A percentile compares a stretch with the other conserved stretches of the same genome.
Conservation (phyloP, 1,140 invertebrate genomes). For the Oppia nitens region DNA sequence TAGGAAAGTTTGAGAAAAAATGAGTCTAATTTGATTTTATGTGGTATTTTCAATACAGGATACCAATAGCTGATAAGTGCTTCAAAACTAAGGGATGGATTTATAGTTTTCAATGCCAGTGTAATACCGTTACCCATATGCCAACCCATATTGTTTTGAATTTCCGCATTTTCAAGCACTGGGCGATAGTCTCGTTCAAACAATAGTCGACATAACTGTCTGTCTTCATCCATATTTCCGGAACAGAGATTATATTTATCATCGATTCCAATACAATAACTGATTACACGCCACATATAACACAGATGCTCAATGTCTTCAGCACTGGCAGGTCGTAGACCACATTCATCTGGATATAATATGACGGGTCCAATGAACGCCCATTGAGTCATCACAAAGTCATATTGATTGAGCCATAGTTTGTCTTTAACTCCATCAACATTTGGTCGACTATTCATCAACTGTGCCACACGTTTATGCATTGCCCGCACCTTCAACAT, state of each 20-base stretch:
- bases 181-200: background rate
- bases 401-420: slow-evolving; percentile 44
- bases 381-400: slow-evolving; percentile 52
- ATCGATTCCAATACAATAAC: slow-evolving; percentile 57
- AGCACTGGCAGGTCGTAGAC: slow-evolving; percentile 34
- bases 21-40: background rate
- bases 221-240: slow-evolving; percentile 31
- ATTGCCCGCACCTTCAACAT: slow-evolving; percentile 31
- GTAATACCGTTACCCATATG: background rate
- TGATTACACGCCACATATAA: slow-evolving; percentile 67
- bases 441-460: slow-evolving; percentile 28
- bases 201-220: slow-evolving; percentile 13
- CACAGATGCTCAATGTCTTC: slow-evolving; percentile 49
- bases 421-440: slow-evolving; percentile 14
- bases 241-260: slow-evolving; percentile 47
- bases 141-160: background rate
- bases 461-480: slow-evolving; percentile 29
- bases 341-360: slow-evolving; percentile 43
- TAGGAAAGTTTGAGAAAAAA: background rate
- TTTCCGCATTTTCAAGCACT: background rate
- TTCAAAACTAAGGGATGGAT: background rate
- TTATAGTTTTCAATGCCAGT: background rate
- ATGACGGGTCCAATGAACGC: slow-evolving; percentile 58
- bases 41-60: background rate
- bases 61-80: background rate